Evolutionary conservation across 2,113 vertebrate species (phyloP), one percentile per base, ranked within the genome.

Genomic region (Hyaena hyaena): DNA sequence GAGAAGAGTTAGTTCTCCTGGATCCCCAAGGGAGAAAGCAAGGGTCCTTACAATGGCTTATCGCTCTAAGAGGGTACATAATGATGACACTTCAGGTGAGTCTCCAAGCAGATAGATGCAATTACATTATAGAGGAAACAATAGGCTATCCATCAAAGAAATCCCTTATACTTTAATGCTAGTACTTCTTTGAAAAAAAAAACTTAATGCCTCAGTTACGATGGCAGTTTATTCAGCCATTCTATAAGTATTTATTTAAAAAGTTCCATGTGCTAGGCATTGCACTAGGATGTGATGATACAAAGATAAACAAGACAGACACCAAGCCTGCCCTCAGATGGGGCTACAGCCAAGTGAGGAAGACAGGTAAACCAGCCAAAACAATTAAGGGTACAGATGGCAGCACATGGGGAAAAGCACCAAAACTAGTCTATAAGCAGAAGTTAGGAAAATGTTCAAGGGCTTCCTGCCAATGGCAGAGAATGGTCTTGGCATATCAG

Each of bases 401-500:
- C 8, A 95, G 35, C 39, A 88, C 45, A 45, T 66, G 31, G 74
- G 33, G 80, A 45, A 95, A 86, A 87, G 53, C 28, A 76, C 12
- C 43, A 90, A 68, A 80, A 65, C 28, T 39, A 76, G 7, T 66
- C 33, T 61, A 86, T 17, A 77, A 82, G 50, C 33, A 95, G 35
- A 35, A 95, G n/a, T 76, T 24, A 66, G 45, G 28, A 68, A 82
- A 92, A 23, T 19, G 8, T 61, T 92, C 61, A 61, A 88, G 21
- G 39, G 53, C 33, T 93, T 77, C 53, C 90, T 97, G 86, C 73
- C 97, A 96, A 96, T 6, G 86, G 48, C 50, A 63, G n/a, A 94
- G n/a, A 96, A 92, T 50, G 14, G 17, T 61, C n/a, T 95, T 87
- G 73, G 66, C 58, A 63, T 82, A 68, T 63, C 55, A 11, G 53